phyloP scores from a whole-genome alignment of 2,888 invertebrate genomes.

The Dorcus hopei region DNA sequence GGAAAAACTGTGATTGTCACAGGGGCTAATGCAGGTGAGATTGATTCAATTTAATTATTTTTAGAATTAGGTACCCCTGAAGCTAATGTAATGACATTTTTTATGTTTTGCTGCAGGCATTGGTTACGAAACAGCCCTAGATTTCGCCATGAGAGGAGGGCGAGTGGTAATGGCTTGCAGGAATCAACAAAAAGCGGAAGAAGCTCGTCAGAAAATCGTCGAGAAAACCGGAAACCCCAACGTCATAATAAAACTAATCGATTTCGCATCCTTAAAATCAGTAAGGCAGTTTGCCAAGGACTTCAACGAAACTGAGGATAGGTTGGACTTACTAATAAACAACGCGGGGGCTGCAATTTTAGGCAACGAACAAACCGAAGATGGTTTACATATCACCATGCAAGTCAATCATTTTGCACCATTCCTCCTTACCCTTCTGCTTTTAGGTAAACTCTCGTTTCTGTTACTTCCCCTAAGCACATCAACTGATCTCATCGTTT shows the following conservation, averaged over 20 bases:
- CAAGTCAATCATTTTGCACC: constrained; percentile 12
- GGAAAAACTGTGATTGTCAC: constrained; percentile 14
- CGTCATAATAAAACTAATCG: constrained; percentile 47
- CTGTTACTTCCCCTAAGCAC: no score
- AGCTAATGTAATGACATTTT: neutral
- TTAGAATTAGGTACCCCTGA: neutral
- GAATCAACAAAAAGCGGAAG: constrained; percentile 32
- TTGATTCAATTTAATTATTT: neutral
- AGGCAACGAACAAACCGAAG: constrained; percentile 52
- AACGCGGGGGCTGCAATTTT: constrained; percentile 59
- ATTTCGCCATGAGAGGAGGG: constrained; percentile 51
- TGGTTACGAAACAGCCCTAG: constrained; percentile 45
- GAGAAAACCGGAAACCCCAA: constrained; percentile 38
- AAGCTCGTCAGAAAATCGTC: constrained; percentile 30
- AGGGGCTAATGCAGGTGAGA: constrained; percentile 5
- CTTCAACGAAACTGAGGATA: constrained; percentile 52
- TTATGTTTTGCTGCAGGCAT: constrained; percentile 37
- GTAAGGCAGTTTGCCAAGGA: constrained; percentile 60
- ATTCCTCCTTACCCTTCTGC: constrained; percentile 63
- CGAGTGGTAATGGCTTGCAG: constrained; percentile 55
- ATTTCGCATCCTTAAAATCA: constrained; percentile 55
- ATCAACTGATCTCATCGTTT: no score
- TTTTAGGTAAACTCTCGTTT: constrained; percentile 48
- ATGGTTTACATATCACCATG: constrained; percentile 62
- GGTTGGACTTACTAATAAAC: constrained; percentile 61